Percentiles rank a stretch among this genome's conserved stretches.
phyloP scores from a whole-genome alignment of 2,113 vertebrate genomes.

The Neolamprologus variostigma region DNA sequence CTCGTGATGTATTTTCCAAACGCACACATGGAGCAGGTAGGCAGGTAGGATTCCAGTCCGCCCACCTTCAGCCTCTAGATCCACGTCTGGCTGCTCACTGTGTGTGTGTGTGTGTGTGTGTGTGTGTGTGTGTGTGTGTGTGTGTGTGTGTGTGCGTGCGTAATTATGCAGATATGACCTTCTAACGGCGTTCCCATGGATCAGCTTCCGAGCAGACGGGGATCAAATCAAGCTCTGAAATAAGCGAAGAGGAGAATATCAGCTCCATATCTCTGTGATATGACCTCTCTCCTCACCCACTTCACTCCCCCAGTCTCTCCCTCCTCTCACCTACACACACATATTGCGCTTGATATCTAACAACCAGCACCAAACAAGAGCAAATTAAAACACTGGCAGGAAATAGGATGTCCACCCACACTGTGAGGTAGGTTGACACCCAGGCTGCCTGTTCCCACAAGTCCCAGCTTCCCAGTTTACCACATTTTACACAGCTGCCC shows the following conservation, averaged over 20 bases:
- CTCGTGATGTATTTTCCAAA: constrained; percentile 48
- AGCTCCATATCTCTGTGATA: background rate
- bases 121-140: background rate
- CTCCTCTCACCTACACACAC: background rate
- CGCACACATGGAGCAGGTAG: constrained; percentile 26
- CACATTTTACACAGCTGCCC: background rate
- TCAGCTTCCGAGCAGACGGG: constrained; percentile 34
- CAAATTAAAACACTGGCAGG: constrained; percentile 37
- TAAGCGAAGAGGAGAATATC: background rate
- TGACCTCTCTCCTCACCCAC: background rate
- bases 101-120: background rate
- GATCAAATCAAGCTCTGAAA: constrained; percentile 38
- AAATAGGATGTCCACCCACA: constrained; percentile 57
- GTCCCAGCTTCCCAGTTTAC: constrained; percentile 31
- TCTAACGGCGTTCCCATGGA: constrained; percentile 18
- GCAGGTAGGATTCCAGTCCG: constrained; percentile 55
- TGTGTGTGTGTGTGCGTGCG: background rate
- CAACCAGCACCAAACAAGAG: constrained; percentile 18
- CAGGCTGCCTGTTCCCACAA: constrained; percentile 54
- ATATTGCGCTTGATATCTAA: background rate
- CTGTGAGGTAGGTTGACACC: constrained; percentile 46
- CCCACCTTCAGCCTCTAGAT: constrained; percentile 46
- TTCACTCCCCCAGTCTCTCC: background rate
- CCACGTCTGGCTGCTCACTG: constrained; percentile 22
- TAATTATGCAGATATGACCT: constrained; percentile 45